A percentile compares a stretch with the other conserved stretches of the same genome.
Conservation (phyloP, 2,797 vertebrate genomes). For the Hoplostethus atlanticus region DNA sequence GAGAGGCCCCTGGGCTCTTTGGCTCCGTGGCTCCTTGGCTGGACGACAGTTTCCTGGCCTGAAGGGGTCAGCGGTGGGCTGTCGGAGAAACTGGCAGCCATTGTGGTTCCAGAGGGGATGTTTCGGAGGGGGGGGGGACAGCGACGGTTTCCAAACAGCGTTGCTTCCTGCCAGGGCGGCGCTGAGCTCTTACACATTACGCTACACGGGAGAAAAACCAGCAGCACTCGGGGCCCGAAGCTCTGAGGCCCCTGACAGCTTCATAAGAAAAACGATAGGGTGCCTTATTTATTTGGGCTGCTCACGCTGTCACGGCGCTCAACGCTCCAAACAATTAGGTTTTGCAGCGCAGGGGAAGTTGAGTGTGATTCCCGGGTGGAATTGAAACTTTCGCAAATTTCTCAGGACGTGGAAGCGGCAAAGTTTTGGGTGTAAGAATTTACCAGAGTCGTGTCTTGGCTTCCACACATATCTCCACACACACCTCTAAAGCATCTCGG, state of each 20-base stretch:
- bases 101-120: constrained; percentile 71
- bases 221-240: constrained; percentile 59
- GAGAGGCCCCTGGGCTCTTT: constrained; percentile 61
- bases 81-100: constrained; percentile 78
- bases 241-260: constrained; percentile 62
- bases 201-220: constrained; percentile 59
- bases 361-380: constrained; percentile 33
- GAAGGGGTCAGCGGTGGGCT: constrained; percentile 83
- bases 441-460: constrained; percentile 21
- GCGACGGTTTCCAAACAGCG: constrained; percentile 69
- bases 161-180: constrained; percentile 65
- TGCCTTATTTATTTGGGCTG: constrained; percentile 61
- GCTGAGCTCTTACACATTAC: constrained; percentile 72
- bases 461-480: not conserved
- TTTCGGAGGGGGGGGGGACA: constrained; percentile 59
- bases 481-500: too few relatives aligned
- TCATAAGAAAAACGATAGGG: constrained; percentile 57
- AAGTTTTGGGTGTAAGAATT: too few relatives aligned
- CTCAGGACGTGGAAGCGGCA: not conserved
- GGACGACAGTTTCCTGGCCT: constrained; percentile 76
- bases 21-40: constrained; percentile 62
- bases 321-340: constrained; percentile 75
- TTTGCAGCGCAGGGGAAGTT: constrained; percentile 29
- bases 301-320: constrained; percentile 56
- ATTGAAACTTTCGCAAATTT: constrained; percentile 32